Evolutionary conservation across 1,140 invertebrate species (phyloP).

Genomic region (Oscheius sp.): DNA sequence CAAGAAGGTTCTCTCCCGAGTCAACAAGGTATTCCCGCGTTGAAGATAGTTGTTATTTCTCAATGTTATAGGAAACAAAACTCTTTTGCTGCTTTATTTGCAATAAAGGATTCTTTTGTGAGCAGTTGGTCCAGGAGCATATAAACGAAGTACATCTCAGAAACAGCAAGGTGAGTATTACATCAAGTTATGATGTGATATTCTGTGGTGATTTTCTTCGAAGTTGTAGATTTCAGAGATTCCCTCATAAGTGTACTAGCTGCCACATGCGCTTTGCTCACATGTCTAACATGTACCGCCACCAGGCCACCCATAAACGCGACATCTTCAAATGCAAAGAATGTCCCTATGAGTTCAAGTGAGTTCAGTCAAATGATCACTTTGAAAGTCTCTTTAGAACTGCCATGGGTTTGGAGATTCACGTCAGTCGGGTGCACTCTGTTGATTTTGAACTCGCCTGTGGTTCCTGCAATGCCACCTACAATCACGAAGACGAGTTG

Average conservation of each 20-base stretch:
- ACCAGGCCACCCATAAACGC: not conserved
- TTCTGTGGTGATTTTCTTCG: not conserved
- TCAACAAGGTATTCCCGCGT: not conserved
- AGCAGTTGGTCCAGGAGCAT: not conserved
- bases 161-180: not conserved
- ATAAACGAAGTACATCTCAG: not conserved
- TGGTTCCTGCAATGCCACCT: not conserved
- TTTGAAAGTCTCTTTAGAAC: too few relatives aligned
- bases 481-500: not conserved
- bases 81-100: slow-evolving; percentile 8
- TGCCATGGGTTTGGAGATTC: not conserved
- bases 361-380: too few relatives aligned
- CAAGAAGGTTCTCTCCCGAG: not conserved
- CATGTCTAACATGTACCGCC: not conserved
- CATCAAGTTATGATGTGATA: not conserved
- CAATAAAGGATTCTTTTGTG: not conserved
- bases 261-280: not conserved
- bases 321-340: not conserved
- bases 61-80: not conserved
- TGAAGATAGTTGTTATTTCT: not conserved
- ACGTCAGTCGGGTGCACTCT: not conserved
- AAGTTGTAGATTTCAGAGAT: not conserved
- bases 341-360: slow-evolving; percentile 3
- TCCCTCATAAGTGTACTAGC: not conserved
- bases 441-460: not conserved